Evolutionary conservation across 2,797 vertebrate species (phyloP).

Genomic region (Emydoidea blandingii): DNA sequence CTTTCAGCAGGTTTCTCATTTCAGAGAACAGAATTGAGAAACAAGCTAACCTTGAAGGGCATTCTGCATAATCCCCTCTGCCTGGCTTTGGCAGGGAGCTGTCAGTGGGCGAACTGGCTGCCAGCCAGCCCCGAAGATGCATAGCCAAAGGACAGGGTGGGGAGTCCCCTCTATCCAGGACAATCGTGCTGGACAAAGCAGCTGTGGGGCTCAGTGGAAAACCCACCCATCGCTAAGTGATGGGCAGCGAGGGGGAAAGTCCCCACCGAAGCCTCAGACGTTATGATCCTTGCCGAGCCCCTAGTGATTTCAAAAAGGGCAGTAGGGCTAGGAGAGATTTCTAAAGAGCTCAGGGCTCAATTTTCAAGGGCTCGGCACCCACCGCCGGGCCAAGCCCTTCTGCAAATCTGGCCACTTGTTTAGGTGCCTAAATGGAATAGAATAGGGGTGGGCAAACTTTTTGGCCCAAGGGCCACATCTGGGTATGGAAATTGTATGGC

Average conservation of each 20-base stretch:
- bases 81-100: background rate
- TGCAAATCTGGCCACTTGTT: background rate
- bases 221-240: background rate
- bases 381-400: background rate
- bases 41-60: constrained; percentile 48
- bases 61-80: background rate
- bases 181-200: background rate
- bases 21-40: constrained; percentile 23
- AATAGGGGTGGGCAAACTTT: too few species aligned
- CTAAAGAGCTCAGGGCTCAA: background rate
- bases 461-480: too few species aligned
- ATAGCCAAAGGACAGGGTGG: background rate
- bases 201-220: background rate
- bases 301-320: background rate
- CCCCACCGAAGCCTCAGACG: background rate
- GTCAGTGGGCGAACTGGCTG: background rate
- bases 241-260: background rate
- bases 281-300: background rate
- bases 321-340: background rate
- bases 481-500: too few species aligned
- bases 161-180: background rate
- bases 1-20: constrained; percentile 50
- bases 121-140: background rate
- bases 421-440: background rate
- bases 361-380: background rate